Base-by-base conservation (phyloP, 92 coral and sea anemone species). In the Palythoa grandiflora region DNA sequence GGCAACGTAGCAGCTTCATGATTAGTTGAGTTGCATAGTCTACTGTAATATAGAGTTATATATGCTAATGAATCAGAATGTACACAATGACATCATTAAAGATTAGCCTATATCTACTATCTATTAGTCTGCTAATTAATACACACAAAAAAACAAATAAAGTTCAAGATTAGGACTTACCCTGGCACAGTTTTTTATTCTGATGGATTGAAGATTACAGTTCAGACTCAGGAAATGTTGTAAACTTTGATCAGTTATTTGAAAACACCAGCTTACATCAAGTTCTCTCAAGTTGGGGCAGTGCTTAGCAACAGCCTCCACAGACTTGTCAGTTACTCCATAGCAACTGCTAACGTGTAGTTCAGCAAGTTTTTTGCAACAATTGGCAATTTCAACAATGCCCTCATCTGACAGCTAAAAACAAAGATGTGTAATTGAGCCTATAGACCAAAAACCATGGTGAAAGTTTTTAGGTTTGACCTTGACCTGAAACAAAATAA, bases 291-390 rank as follows among this genome's bases (percentile, higher is more conserved):
- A 79, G 20, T 74, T 50, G 16, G 60, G 53, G 37, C 94, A 89
- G 72, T 85, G 66, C 48, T 44, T 87, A 16, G 93, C 90, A 73
- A 95, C 61, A 47, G 84, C 60, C 79, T 47, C 78, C 1, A 95
- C 81, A 14, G 93, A 87, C 83, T 78, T 79, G 90, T 95, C 96
- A 73, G 98, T 87, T 28, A 95, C 93, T 60, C 98, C 98, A 91
- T 95, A 95, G 52, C 94, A 93, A 68, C 96, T 93, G 57, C 98
- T 95, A 65, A 95, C 96, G 90, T 88, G 85, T 37, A 95, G 85
- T 51, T 93, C 96, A 80, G 73, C 54, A 59, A 95, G 94, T 60
- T 88, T 90, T 76, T 74, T 61, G 71, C 96, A 95, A 50, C 81
- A 68, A 11, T 88, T 76, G 59, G 91, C 74, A 75, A 89, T 77